phyloP scores from a whole-genome alignment of 2,888 invertebrate species.

The Heliconius ethilla region DNA sequence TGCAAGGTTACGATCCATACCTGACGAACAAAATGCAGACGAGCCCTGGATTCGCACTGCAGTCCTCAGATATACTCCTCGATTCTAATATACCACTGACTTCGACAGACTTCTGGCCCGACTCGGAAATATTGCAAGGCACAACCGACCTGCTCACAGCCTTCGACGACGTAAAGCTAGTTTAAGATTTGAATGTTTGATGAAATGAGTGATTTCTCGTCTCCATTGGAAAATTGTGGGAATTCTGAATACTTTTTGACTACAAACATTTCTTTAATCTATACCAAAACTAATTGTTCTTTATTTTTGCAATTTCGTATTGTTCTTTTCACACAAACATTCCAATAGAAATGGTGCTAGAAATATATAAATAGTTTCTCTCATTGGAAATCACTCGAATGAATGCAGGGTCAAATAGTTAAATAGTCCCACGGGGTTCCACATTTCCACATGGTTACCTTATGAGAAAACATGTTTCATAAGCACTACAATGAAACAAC shows the following conservation, averaged over 20 bases:
- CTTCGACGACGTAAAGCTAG: slow-evolving; percentile 73
- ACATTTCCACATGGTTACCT: slow-evolving; percentile 52
- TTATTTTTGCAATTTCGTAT: slow-evolving; percentile 39
- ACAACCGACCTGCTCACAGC: slow-evolving; percentile 68
- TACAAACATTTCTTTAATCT: neutral
- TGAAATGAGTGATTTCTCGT: slow-evolving; percentile 44
- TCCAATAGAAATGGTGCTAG: slow-evolving; percentile 52
- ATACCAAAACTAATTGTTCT: slow-evolving; percentile 45
- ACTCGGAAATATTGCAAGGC: slow-evolving; percentile 67
- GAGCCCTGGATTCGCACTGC: slow-evolving; percentile 64
- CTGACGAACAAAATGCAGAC: slow-evolving; percentile 71
- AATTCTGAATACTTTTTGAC: slow-evolving; percentile 36
- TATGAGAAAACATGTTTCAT: slow-evolving; percentile 37
- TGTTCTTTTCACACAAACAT: slow-evolving; percentile 56
- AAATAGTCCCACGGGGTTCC: slow-evolving; percentile 63
- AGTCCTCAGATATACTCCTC: slow-evolving; percentile 61
- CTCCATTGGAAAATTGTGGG: slow-evolving; percentile 43
- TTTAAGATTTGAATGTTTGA: slow-evolving; percentile 48
- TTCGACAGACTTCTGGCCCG: slow-evolving; percentile 68
- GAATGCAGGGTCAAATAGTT: slow-evolving; percentile 61
- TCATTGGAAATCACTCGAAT: slow-evolving; percentile 67
- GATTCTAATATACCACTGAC: slow-evolving; percentile 60
- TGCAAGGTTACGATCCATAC: slow-evolving; percentile 72
- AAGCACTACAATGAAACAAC: slow-evolving; percentile 31
- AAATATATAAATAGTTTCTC: slow-evolving; percentile 47